Evolutionary conservation across 2,888 invertebrate genomes (phyloP).

Genomic region (Drosophila nr. fundita): DNA sequence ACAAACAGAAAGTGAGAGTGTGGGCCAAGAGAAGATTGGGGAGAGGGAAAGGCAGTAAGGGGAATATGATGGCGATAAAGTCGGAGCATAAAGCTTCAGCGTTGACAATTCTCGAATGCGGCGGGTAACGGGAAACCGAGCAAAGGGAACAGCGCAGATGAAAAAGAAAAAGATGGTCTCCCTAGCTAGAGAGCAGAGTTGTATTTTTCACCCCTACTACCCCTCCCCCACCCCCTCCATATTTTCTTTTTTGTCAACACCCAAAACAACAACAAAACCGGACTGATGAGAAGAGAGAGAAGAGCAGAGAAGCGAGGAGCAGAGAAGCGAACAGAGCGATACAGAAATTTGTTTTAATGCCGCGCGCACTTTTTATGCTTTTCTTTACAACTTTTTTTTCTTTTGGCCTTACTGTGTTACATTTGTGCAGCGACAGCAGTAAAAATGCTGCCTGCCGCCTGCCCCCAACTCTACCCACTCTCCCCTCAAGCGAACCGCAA

Average conservation of each 20-base stretch:
- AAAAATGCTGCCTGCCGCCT: constrained; percentile 39
- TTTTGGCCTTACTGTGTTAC: constrained; percentile 56
- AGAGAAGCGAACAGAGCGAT: constrained; percentile 34
- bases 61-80: constrained; percentile 61
- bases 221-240: rapidly evolving
- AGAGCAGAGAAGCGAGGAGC: constrained; percentile 2
- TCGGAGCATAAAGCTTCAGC: constrained; percentile 42
- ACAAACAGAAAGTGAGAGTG: constrained; percentile 3
- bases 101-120: constrained; percentile 44
- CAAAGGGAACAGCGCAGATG: constrained; percentile 32
- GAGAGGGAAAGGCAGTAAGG: background rate
- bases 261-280: background rate
- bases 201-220: background rate
- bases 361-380: constrained; percentile 67
- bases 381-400: constrained; percentile 66
- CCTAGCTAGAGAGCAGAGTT: background rate
- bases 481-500: constrained; percentile 59
- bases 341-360: constrained; percentile 76
- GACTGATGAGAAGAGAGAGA: constrained; percentile 1
- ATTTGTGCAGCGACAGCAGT: constrained; percentile 76
- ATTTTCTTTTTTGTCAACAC: background rate
- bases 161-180: constrained; percentile 1
- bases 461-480: background rate
- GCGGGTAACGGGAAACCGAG: constrained; percentile 32
- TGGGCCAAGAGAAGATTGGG: background rate